Base-by-base conservation (phyloP, 2,888 invertebrate species). In the Eulithis testata region DNA sequence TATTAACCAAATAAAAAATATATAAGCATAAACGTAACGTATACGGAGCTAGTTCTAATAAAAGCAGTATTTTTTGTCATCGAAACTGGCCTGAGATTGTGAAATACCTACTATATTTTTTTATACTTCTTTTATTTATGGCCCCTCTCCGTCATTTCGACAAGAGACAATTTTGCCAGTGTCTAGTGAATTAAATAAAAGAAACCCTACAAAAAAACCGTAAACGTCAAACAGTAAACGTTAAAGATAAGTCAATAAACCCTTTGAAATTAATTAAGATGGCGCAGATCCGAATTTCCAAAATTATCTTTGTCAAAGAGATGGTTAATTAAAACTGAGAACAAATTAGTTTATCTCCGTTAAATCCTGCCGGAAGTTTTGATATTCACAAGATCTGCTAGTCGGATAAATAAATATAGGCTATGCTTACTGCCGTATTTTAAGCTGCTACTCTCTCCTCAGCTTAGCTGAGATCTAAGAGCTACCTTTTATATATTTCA, bases 291-390 rank as follows among this genome's bases (percentile, higher is more conserved):
- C 75, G 78, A 78, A 80, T 80, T 81, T 78, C 65, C 73, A 68
- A 78, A 81, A 77, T 79, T 75, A 79, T 82, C 79, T 81, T 79
- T 77, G 75, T 79, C 79, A 81, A 84, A 83, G 81, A 78, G 76
- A 72, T 68, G 74, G 77, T 80, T 84, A 82, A 82, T 84, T 83
- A 81, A 72, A 81, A 83, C 75, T 76, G 75, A 80, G 81, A 80
- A 80, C 76, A 76, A 82, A 81, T 82, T 78, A 75, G 76, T 75
- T 78, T 78, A 76, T 78, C 78, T 75, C 73, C 68, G 73, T 71
- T 66, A 74, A 75, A 74, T 74, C 44, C 61, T 44, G 51, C 49
- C 52, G 54, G 51, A 59, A 50, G 47, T 52, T 65, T 60, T 69
- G 55, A 58, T 55, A 64, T 12, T 47, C 14, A 47, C 54, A 60